phyloP scores from a whole-genome alignment of 2,888 invertebrate genomes.

The Amblyjoppa fuscipennis region DNA sequence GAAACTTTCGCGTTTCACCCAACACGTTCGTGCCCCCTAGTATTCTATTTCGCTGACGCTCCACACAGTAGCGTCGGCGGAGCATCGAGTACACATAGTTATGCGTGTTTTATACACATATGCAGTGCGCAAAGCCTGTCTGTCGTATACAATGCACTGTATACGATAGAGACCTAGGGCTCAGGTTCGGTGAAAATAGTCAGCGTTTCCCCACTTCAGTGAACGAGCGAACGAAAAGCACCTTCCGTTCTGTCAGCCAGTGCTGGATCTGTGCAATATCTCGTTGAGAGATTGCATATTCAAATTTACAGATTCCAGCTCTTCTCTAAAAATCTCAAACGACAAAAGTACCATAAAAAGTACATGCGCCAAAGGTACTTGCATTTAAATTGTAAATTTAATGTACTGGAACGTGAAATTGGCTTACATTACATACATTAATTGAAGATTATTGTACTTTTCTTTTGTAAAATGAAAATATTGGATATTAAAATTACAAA shows the following conservation, averaged over 20 bases:
- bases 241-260: not conserved
- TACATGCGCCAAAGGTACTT: too few relatives aligned
- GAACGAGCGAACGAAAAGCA: not conserved
- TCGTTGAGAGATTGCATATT: not conserved
- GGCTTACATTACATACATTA: too few relatives aligned
- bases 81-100: not conserved
- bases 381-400: too few relatives aligned
- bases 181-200: constrained; percentile 9
- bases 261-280: not conserved
- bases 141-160: constrained; percentile 14
- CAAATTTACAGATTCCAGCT: not conserved
- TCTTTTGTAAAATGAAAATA: too few relatives aligned
- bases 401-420: too few relatives aligned
- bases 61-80: not conserved
- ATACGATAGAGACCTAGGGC: not conserved
- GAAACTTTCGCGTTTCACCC: not conserved
- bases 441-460: too few relatives aligned
- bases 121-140: not conserved
- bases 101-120: not conserved
- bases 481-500: too few relatives aligned
- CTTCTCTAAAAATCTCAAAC: not conserved
- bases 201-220: constrained; percentile 14
- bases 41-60: not conserved
- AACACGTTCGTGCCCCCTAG: not conserved
- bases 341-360: too few relatives aligned